Conservation (phyloP, 2,888 invertebrate species). For the Dicyrtomina minuta region DNA sequence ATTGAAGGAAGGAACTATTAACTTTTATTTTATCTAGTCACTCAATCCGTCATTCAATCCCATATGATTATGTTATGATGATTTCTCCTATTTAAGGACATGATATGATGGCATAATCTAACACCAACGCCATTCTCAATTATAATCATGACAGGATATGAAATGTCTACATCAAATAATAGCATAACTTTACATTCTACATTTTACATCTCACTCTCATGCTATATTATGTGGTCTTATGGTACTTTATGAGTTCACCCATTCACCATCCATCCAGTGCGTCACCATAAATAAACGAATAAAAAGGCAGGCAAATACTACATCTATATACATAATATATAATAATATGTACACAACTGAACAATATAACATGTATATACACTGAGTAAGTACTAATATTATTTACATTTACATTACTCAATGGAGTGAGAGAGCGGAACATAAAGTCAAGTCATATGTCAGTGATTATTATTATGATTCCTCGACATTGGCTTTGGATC, state of each 20-base stretch:
- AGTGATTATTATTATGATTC: too few species aligned
- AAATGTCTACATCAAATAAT: constrained; percentile 17
- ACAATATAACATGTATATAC: too few species aligned
- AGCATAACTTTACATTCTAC: background rate
- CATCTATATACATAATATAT: too few species aligned
- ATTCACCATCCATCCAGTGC: background rate
- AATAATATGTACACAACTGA: too few species aligned
- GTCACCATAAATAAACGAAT: background rate
- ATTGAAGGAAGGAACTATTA: too few species aligned
- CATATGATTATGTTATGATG: background rate
- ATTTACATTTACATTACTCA: too few species aligned
- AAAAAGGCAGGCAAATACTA: background rate
- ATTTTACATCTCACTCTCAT: background rate
- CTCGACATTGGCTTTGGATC: too few species aligned
- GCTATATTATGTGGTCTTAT: too few species aligned
- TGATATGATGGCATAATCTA: constrained; percentile 1
- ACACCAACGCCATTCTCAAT: constrained; percentile 32
- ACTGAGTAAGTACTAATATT: too few species aligned
- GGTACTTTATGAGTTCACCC: background rate
- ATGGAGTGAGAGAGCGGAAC: too few species aligned
- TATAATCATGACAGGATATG: constrained; percentile 30
- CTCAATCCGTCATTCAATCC: constrained; percentile 1
- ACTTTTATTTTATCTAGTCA: background rate
- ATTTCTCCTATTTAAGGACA: constrained; percentile 13
- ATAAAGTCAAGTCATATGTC: too few species aligned